Conservation (phyloP, 1,140 invertebrate genomes). For the Ceratina japonica region DNA sequence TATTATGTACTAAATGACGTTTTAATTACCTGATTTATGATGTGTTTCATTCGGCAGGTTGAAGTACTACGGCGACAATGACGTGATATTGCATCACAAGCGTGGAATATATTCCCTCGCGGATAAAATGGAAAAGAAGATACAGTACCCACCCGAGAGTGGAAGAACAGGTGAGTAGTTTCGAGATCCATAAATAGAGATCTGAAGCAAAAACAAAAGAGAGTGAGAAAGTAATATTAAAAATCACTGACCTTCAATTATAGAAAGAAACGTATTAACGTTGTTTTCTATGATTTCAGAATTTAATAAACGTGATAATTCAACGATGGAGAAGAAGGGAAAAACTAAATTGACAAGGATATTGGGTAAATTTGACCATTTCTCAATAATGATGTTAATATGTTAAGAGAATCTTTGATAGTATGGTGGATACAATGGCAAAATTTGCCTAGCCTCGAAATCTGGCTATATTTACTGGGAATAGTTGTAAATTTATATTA, state of each 20-base stretch:
- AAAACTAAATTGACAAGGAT: conserved; percentile 37
- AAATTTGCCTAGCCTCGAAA: not conserved
- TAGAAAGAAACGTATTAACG: not conserved
- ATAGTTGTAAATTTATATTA: not conserved
- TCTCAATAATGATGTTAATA: not conserved
- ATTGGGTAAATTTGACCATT: conserved; percentile 9
- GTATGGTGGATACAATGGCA: not conserved
- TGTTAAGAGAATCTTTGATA: not conserved
- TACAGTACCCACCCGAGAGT: not conserved
- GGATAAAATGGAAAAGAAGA: conserved; percentile 62
- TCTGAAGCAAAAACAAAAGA: not conserved
- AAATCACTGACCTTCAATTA: not conserved
- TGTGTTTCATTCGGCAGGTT: conserved; percentile 52
- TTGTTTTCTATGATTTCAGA: conserved; percentile 14
- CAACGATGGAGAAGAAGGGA: conserved; percentile 1
- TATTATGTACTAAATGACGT: not conserved
- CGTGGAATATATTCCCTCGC: conserved; percentile 76
- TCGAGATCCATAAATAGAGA: not conserved
- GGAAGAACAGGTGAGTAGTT: conserved; percentile 20
- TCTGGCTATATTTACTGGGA: not conserved
- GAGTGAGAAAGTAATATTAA: no score
- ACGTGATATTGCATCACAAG: conserved; percentile 74
- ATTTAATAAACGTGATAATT: not conserved
- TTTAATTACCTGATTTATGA: not conserved
- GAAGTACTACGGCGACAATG: conserved; percentile 71